These are phyloP conservation scores for Acholoe squamosa DNA, from an alignment of 2,888 invertebrate species.

Conservation along the genomic window DNA sequence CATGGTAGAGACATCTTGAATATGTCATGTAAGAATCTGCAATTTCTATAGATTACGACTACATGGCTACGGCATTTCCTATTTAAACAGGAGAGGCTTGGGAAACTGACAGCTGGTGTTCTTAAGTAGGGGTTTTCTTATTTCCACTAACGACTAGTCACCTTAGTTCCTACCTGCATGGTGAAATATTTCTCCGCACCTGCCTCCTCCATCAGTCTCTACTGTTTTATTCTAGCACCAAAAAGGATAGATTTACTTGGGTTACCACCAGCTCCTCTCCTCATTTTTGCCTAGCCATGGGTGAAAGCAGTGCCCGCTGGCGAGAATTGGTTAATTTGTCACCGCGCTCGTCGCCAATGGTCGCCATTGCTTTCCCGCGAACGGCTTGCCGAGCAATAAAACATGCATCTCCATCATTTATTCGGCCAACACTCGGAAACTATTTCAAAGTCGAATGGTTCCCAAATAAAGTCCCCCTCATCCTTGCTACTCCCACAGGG, in stretches of 20 bases:
- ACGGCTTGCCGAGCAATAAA: background rate
- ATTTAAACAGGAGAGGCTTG: too few relatives aligned
- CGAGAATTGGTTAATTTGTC: constrained; percentile 27
- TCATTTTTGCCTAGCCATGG: constrained; percentile 13
- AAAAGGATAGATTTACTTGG: background rate
- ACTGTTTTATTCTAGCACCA: background rate
- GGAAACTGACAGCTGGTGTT: too few relatives aligned
- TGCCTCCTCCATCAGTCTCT: constrained; percentile 5
- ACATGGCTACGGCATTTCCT: too few relatives aligned
- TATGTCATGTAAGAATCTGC: too few relatives aligned
- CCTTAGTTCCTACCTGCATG: background rate
- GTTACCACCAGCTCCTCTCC: background rate
- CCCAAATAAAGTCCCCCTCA: background rate
- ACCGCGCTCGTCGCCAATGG: background rate
- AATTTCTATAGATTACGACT: too few relatives aligned
- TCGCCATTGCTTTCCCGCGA: background rate
- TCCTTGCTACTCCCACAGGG: too few relatives aligned
- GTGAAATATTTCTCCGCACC: background rate
- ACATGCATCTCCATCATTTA: background rate
- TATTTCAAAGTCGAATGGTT: constrained; percentile 1
- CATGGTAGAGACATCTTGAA: too few relatives aligned
- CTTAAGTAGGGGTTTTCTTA: too few relatives aligned
- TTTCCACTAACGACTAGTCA: background rate
- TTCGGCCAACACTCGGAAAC: background rate
- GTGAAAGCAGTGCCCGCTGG: background rate